These are phyloP conservation scores for Odontomyia ornata DNA, from an alignment of 2,888 invertebrate genomes.

Conservation along the genomic window DNA sequence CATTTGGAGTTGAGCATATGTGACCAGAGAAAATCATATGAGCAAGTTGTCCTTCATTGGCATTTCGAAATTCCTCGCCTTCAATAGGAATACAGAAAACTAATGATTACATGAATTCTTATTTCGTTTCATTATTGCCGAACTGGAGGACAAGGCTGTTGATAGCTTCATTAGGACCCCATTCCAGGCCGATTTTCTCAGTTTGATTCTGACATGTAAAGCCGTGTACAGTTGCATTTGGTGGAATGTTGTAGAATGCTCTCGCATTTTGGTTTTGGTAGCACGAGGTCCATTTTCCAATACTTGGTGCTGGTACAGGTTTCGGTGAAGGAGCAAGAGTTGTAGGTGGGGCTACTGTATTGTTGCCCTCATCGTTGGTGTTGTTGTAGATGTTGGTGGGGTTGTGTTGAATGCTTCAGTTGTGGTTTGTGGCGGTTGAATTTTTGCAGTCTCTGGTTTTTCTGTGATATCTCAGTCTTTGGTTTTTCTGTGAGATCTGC, in stretches of 20 bases:
- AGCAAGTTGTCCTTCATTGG: conserved; percentile 61
- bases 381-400: conserved; percentile 58
- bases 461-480: too few species aligned
- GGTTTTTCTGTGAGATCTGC: neutral
- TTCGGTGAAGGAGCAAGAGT: conserved; percentile 54
- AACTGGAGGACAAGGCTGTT: conserved; percentile 63
- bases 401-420: conserved; percentile 56
- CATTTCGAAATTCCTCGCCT: conserved; percentile 60
- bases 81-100: conserved; percentile 56
- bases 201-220: conserved; percentile 64
- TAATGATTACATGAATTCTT: conserved; percentile 56
- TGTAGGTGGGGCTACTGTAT: conserved; percentile 57
- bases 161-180: conserved; percentile 53
- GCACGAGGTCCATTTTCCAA: conserved; percentile 72
- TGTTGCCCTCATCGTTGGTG: conserved; percentile 55
- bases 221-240: conserved; percentile 58
- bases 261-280: conserved; percentile 56
- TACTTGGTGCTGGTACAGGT: conserved; percentile 56
- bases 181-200: conserved; percentile 50
- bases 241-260: conserved; percentile 64
- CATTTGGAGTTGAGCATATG: conserved; percentile 71
- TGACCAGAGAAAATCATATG: conserved; percentile 65
- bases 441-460: neutral
- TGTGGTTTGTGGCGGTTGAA: neutral
- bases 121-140: conserved; percentile 58